A percentile compares a stretch with the other conserved stretches of the same genome.
These are phyloP conservation scores for Spinus olivaceus DNA, from an alignment of 2,797 vertebrate genomes.

Conservation along the genomic window DNA sequence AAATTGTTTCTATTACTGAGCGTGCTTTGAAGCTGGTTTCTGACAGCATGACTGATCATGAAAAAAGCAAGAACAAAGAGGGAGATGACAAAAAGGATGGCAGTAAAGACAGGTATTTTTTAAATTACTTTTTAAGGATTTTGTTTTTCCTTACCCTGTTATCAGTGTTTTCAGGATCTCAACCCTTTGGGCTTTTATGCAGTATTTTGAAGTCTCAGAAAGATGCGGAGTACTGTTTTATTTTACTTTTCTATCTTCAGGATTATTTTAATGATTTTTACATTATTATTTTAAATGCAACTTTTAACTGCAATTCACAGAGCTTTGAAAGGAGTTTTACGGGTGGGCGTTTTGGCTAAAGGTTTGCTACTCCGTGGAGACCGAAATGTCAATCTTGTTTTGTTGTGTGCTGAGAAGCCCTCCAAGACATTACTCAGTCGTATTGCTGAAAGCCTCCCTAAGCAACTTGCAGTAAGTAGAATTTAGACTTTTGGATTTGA, in stretches of 20 bases:
- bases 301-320: slow-evolving; percentile 52
- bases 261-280: background rate
- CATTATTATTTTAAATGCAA: background rate
- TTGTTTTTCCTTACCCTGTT: background rate
- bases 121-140: background rate
- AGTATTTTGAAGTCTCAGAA: background rate
- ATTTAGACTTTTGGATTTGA: background rate
- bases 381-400: slow-evolving; percentile 91
- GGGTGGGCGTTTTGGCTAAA: slow-evolving; percentile 96
- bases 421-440: slow-evolving; percentile 84
- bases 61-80: slow-evolving; percentile 85
- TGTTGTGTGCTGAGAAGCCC: slow-evolving; percentile 94
- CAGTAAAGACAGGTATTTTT: slow-evolving; percentile 75
- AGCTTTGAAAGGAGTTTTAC: slow-evolving; percentile 94
- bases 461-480: slow-evolving; percentile 90
- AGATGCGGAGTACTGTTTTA: background rate
- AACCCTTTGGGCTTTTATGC: background rate
- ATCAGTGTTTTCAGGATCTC: background rate
- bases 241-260: background rate
- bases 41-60: slow-evolving; percentile 91
- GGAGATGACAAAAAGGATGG: slow-evolving; percentile 85
- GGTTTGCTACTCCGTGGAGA: slow-evolving; percentile 95
- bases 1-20: slow-evolving; percentile 97
- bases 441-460: slow-evolving; percentile 94
- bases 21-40: slow-evolving; percentile 96